These are phyloP conservation scores for Ambastaia sidthimunki DNA, from an alignment of 2,797 vertebrate genomes.

Conservation along the genomic window DNA sequence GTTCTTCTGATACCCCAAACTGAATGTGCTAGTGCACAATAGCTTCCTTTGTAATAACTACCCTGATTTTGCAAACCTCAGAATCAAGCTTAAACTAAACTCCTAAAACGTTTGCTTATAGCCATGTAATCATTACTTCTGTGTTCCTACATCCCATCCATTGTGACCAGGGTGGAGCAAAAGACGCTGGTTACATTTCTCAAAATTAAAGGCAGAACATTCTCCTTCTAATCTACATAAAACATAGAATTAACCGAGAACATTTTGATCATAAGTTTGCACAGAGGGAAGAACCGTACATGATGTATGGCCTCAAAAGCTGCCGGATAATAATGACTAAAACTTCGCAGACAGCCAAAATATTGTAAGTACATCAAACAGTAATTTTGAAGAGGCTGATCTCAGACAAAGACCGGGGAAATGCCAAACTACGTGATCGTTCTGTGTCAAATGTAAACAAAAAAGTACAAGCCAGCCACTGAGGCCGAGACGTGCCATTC, in stretches of 20 bases:
- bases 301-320: conserved; percentile 54
- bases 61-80: conserved; percentile 48
- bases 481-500: conserved; percentile 60
- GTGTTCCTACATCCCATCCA: conserved; percentile 56
- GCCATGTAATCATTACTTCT: conserved; percentile 56
- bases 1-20: conserved; percentile 1
- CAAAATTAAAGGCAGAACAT: conserved; percentile 60
- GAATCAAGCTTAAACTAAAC: conserved; percentile 43
- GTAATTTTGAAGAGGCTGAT: conserved; percentile 60
- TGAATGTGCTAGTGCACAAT: conserved; percentile 16
- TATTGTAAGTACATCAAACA: conserved; percentile 66
- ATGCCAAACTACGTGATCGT: conserved; percentile 62
- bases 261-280: conserved; percentile 59
- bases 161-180: conserved; percentile 57
- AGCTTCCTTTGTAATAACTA: conserved; percentile 47
- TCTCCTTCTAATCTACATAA: conserved; percentile 58
- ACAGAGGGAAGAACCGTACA: conserved; percentile 44
- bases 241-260: conserved; percentile 60
- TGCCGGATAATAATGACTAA: conserved; percentile 58
- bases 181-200: conserved; percentile 53
- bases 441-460: conserved; percentile 57
- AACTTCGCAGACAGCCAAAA: conserved; percentile 60
- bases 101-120: conserved; percentile 46
- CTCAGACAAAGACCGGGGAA: conserved; percentile 63
- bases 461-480: conserved; percentile 47